Conservation (phyloP, 2,888 invertebrate species). For the Hololepta plana region DNA sequence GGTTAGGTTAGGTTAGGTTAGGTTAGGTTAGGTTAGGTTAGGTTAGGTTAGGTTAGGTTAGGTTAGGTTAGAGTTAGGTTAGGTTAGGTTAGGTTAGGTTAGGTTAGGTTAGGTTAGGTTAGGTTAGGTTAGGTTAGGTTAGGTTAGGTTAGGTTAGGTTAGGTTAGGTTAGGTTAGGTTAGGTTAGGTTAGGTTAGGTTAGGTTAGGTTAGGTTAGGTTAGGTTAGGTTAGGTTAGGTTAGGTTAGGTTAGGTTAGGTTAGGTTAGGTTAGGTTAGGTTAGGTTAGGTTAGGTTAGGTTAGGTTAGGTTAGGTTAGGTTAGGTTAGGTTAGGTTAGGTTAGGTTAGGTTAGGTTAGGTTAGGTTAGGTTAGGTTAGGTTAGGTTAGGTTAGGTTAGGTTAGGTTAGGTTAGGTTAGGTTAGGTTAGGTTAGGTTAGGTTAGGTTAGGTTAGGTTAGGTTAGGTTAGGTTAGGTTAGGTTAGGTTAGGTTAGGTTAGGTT, state of each 20-base stretch:
- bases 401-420: too few species aligned
- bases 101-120: constrained; percentile 11
- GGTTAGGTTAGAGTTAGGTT: too few species aligned
- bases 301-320: constrained; percentile 13
- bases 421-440: too few species aligned
- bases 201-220: constrained; percentile 10
- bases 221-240: constrained; percentile 11
- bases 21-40: constrained; percentile 12
- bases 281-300: constrained; percentile 14
- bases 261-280: constrained; percentile 13
- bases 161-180: constrained; percentile 11
- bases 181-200: constrained; percentile 12
- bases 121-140: constrained; percentile 13
- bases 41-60: constrained; percentile 12
- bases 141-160: constrained; percentile 12
- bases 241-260: constrained; percentile 13
- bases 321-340: too few species aligned
- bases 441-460: too few species aligned
- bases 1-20: constrained; percentile 11
- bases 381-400: too few species aligned
- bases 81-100: constrained; percentile 10
- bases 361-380: too few species aligned
- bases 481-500: too few species aligned
- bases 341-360: too few species aligned
- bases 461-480: too few species aligned